These are phyloP conservation scores for Drosophila littoralis DNA, from an alignment of 1,140 invertebrate species.

Conservation along the genomic window DNA sequence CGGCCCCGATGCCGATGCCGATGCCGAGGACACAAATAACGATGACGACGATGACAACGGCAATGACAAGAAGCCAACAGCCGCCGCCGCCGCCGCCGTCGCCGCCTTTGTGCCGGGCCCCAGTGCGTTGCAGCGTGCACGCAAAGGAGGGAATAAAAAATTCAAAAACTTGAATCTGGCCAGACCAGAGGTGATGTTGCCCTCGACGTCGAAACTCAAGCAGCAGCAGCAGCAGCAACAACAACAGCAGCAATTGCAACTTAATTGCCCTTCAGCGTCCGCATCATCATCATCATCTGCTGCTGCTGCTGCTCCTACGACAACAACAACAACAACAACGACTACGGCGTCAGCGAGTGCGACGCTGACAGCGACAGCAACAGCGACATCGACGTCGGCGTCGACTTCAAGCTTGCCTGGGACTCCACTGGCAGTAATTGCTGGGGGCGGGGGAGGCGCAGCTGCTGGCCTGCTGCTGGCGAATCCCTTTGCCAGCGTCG, in stretches of 20 bases:
- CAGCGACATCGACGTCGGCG: not conserved
- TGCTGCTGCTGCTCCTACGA: conserved; percentile 10
- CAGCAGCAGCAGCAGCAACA: conserved; percentile 64
- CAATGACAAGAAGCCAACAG: conserved; percentile 43
- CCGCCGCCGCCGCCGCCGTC: conserved; percentile 12
- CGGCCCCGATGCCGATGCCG: conserved; percentile 13
- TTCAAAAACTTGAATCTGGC: conserved; percentile 83
- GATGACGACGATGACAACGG: conserved; percentile 52
- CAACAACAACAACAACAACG: conserved; percentile 36
- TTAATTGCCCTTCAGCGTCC: conserved; percentile 58
- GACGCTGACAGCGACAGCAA: conserved; percentile 1
- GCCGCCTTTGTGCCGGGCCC: conserved; percentile 42
- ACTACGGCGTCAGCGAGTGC: conserved; percentile 15
- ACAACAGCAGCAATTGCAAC: conserved; percentile 72
- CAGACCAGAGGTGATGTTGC: conserved; percentile 78
- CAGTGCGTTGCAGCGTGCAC: conserved; percentile 62
- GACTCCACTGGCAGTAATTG: not conserved
- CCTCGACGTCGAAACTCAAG: conserved; percentile 80
- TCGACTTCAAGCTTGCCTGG: conserved; percentile 2
- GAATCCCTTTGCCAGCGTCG: conserved; percentile 41
- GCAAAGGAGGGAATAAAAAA: conserved; percentile 76
- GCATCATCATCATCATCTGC: conserved; percentile 22
- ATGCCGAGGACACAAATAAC: conserved; percentile 27
- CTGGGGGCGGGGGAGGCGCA: conserved; percentile 29
- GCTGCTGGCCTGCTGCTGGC: conserved; percentile 28